Base-by-base conservation (phyloP, 2,797 vertebrate species). In the Leptoclinus maculatus region DNA sequence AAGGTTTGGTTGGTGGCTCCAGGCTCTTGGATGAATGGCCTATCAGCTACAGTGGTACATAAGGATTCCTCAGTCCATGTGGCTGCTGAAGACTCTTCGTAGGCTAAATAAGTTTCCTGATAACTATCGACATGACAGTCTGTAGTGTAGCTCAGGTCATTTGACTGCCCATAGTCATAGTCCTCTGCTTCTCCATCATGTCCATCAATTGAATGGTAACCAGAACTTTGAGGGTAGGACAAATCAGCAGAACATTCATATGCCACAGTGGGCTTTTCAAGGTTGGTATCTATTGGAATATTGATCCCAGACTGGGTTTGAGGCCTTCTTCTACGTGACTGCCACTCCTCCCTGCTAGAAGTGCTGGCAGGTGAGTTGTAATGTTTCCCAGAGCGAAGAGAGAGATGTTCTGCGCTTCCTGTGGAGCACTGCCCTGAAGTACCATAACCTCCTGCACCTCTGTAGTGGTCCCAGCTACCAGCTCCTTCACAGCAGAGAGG, bases 311-410 rank as follows among this genome's bases (percentile, higher is more conserved):
- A 75, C 39, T 84, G 81, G n/a, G 73, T 78, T 68, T 84, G 86
- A 51, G 86, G 68, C 23, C 81, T 89, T 67, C 76, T 90, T 54
- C 79, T 91, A 17, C 71, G 69, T 36, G 86, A 66, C 11, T 76
- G 83, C 93, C 90, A 88, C 12, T 94, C 89, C 17, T 93, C 88
- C 45, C 80, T 88, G 66, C 92, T 91, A 34, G 93, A 89, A 25
- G 88, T 88, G 75, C 91, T 92, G 53, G 90, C 83, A 7, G 91
- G 91, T 58, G 93, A 94, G 79, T 91, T 94, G 85, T 93, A 93
- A 82, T 93, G 93, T 74, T 89, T 92, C 38, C 81, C 63, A 59
- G 92, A 90, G 19, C 57, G 79, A 68, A 73, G 25, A 29, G 90
- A 88, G 16, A 80, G 64, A 56, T 84, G 85, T 56, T 94, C 90